A percentile compares a stretch with the other conserved stretches of the same genome.
Evolutionary conservation across 2,113 vertebrate genomes (phyloP).

Genomic region (Uropsilus gracilis): DNA sequence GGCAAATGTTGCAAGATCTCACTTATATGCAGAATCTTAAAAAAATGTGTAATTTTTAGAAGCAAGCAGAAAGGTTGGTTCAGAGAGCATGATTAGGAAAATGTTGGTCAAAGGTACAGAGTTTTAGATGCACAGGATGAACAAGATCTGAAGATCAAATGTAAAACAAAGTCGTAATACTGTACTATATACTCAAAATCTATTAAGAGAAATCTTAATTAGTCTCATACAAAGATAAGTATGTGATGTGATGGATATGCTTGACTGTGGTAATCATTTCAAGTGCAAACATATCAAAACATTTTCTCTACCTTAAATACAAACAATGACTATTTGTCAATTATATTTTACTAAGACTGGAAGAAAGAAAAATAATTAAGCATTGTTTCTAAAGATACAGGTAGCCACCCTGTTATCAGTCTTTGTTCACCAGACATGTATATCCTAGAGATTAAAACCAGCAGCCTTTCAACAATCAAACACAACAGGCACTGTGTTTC

Average conservation of each 20-base stretch:
- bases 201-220: not conserved
- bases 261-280: not conserved
- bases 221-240: not conserved
- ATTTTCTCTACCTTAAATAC: not conserved
- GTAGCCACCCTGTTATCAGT: not conserved
- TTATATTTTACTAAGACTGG: not conserved
- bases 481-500: not conserved
- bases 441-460: not conserved
- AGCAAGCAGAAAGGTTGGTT: not conserved
- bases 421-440: not conserved
- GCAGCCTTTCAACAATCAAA: not conserved
- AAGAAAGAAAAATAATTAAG: not conserved
- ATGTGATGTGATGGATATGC: not conserved
- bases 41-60: not conserved
- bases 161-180: not conserved
- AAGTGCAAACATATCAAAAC: not conserved
- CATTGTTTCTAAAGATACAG: not conserved
- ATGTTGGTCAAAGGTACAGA: not conserved
- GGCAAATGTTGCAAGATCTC: not conserved
- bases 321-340: not conserved
- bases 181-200: not conserved
- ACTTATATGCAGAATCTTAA: not conserved
- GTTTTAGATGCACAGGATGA: not conserved
- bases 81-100: not conserved
- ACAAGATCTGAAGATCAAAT: not conserved